Percentiles rank a stretch among this genome's conserved stretches.
These are phyloP conservation scores for Gymnoscopelus braueri DNA, from an alignment of 2,797 vertebrate genomes.

Conservation along the genomic window DNA sequence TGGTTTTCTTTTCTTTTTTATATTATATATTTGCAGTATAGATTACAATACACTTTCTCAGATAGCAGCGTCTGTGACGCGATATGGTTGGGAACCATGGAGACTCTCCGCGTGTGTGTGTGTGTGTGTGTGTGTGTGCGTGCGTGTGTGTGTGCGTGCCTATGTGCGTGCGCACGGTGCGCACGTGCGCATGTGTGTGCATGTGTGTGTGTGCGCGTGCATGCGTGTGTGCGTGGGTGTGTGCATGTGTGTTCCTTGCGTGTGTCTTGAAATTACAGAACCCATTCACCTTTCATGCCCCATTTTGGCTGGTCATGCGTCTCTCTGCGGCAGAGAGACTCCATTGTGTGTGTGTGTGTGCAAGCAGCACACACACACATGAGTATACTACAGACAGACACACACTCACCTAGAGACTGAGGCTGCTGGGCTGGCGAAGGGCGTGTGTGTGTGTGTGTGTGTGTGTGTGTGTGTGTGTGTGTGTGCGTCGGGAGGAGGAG, in stretches of 20 bases:
- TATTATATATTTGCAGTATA: neutral
- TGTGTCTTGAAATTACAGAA: constrained; percentile 15
- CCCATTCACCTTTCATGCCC: constrained; percentile 30
- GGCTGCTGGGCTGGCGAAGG: constrained; percentile 30
- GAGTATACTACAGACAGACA: neutral
- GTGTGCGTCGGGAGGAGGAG: neutral
- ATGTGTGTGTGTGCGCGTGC: neutral
- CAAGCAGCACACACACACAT: constrained; percentile 8
- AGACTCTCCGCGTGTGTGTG: neutral
- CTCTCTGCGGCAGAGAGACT: constrained; percentile 19
- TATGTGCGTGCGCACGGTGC: too few species aligned
- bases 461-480: constrained; percentile 25
- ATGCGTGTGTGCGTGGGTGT: neutral
- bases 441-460: constrained; percentile 15
- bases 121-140: neutral
- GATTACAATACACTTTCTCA: constrained; percentile 11
- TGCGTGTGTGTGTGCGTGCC: neutral
- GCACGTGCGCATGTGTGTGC: too few species aligned
- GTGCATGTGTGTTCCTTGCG: neutral
- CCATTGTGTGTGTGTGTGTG: constrained; percentile 41
- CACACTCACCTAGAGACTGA: constrained; percentile 46
- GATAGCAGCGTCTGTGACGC: neutral
- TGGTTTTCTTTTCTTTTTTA: neutral
- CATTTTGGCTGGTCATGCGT: constrained; percentile 7
- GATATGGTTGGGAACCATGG: constrained; percentile 10